Conservation (phyloP, 2,888 invertebrate genomes). For the Mamestra brassicae region DNA sequence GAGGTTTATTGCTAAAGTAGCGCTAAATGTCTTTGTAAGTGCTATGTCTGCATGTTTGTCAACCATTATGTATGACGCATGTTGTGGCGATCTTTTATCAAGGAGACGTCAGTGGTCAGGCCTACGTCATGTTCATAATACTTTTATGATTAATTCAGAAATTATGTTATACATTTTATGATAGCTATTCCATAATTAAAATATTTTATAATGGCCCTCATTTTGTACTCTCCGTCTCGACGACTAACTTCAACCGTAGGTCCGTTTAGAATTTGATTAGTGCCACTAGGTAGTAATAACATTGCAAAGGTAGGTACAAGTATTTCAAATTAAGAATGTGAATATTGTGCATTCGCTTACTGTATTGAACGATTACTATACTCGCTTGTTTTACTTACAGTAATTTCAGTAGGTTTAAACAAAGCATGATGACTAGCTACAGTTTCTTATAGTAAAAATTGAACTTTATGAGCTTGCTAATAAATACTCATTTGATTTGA, state of each 20-base stretch:
- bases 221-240: background rate
- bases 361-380: conserved; percentile 1
- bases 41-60: conserved; percentile 20
- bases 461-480: background rate
- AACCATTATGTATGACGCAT: conserved; percentile 16
- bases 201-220: background rate
- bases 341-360: background rate
- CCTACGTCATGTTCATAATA: background rate
- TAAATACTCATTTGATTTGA: conserved; percentile 23
- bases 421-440: background rate
- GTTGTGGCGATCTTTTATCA: conserved; percentile 17
- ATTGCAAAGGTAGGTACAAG: conserved; percentile 4
- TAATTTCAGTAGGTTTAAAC: conserved; percentile 16
- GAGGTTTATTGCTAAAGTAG: conserved; percentile 36
- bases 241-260: background rate
- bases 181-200: background rate
- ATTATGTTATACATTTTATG: background rate
- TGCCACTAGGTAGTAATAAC: background rate
- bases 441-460: background rate
- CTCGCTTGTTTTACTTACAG: conserved; percentile 3
- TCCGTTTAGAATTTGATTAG: conserved; percentile 31
- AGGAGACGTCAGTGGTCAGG: background rate
- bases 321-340: conserved; percentile 25
- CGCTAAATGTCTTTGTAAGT: conserved; percentile 41
- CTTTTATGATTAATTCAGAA: background rate